A percentile compares a stretch with the other conserved stretches of the same genome.
These are phyloP conservation scores for Penaeus indicus DNA, from an alignment of 1,140 invertebrate genomes.

Conservation along the genomic window DNA sequence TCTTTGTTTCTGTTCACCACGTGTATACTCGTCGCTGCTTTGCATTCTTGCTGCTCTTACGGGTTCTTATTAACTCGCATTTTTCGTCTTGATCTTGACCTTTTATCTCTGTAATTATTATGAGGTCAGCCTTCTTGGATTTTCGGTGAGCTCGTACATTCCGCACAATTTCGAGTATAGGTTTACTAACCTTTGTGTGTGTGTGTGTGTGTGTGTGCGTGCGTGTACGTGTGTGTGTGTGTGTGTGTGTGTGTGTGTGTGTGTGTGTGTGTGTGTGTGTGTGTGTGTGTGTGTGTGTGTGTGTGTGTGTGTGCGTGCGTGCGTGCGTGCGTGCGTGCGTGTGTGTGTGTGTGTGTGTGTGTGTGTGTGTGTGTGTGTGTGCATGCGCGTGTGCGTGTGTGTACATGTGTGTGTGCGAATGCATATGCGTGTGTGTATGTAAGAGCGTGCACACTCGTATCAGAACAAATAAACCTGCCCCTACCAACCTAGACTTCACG, in stretches of 20 bases:
- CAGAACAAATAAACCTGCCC: no score
- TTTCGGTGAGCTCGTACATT: background rate
- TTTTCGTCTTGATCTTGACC: no score
- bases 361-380: conserved; percentile 17
- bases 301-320: background rate
- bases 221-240: conserved; percentile 18
- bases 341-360: background rate
- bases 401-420: background rate
- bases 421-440: background rate
- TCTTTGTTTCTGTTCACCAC: no score
- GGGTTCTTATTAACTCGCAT: no score
- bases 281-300: conserved; percentile 5
- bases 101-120: background rate
- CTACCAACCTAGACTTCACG: no score
- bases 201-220: conserved; percentile 25
- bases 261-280: conserved; percentile 14
- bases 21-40: no score
- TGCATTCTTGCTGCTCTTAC: no score
- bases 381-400: background rate
- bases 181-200: background rate
- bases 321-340: background rate
- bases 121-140: background rate
- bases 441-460: no score
- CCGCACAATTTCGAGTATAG: background rate
- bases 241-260: conserved; percentile 23